Conservation (phyloP, 2,797 vertebrate genomes). For the Euthynnus affinis region DNA sequence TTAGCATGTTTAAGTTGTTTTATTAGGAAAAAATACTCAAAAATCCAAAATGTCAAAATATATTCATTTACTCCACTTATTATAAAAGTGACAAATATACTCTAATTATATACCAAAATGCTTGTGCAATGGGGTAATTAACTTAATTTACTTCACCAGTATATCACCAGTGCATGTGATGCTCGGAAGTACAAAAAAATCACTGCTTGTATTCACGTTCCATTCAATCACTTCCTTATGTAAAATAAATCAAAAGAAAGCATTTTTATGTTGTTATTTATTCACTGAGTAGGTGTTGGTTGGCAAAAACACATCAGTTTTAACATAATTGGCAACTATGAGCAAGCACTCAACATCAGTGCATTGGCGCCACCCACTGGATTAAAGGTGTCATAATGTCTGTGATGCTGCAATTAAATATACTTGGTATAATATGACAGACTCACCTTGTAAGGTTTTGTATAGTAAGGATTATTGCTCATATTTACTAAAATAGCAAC, state of each 20-base stretch:
- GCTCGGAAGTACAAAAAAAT: neutral
- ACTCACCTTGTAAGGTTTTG: neutral
- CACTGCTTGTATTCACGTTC: neutral
- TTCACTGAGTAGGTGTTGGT: conserved; percentile 1
- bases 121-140: neutral
- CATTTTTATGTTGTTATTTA: neutral
- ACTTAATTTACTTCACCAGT: neutral
- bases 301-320: neutral
- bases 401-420: neutral
- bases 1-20: neutral
- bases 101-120: neutral
- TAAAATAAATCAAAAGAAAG: neutral
- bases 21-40: neutral
- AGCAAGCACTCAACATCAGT: neutral
- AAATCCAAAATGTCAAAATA: neutral
- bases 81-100: neutral
- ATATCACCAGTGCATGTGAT: neutral
- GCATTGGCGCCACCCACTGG: conserved; percentile 76
- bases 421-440: neutral
- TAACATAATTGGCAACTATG: neutral
- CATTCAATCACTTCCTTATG: neutral
- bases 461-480: neutral
- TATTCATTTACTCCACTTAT: neutral
- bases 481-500: neutral
- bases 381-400: neutral